phyloP scores from a whole-genome alignment of 2,888 invertebrate species.

The Drosophila cyrtoloma region DNA sequence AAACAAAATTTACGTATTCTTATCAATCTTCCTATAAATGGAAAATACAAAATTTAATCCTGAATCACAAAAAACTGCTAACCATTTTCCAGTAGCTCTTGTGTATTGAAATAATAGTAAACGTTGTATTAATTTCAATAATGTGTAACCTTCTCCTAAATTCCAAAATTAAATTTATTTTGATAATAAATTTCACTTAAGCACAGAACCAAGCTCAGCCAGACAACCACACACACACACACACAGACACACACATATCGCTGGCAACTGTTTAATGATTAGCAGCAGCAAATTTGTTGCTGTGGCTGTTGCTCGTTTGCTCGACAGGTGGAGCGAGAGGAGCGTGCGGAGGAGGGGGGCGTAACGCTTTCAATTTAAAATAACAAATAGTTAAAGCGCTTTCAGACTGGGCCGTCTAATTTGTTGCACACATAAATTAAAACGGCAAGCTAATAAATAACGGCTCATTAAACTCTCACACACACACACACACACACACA shows the following conservation, averaged over 20 bases:
- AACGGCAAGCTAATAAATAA: slow-evolving; percentile 75
- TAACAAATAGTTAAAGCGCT: slow-evolving; percentile 67
- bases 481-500: slow-evolving; percentile 46
- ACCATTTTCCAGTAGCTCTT: background rate
- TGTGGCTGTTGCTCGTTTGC: slow-evolving; percentile 13
- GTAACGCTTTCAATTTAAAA: slow-evolving; percentile 62
- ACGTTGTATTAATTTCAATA: background rate
- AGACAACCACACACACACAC: slow-evolving; percentile 1
- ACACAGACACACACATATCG: background rate
- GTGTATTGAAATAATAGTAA: background rate
- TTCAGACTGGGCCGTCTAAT: slow-evolving; percentile 66
- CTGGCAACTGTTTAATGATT: slow-evolving; percentile 56
- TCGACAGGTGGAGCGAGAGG: background rate
- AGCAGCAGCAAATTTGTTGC: slow-evolving; percentile 50
- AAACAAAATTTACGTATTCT: background rate
- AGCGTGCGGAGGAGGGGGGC: background rate
- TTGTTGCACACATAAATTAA: slow-evolving; percentile 78
- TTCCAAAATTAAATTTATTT: slow-evolving; percentile 39
- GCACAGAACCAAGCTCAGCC: slow-evolving; percentile 15
- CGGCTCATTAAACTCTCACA: slow-evolving; percentile 71
- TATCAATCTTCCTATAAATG: background rate
- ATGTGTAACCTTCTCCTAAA: background rate
- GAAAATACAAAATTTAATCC: background rate
- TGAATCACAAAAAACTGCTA: too few relatives aligned
- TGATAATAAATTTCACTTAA: slow-evolving; percentile 51